Evolutionary conservation across 1,140 invertebrate genomes (phyloP), one percentile per base, ranked within the genome.

Genomic region (Planococcus citri): DNA sequence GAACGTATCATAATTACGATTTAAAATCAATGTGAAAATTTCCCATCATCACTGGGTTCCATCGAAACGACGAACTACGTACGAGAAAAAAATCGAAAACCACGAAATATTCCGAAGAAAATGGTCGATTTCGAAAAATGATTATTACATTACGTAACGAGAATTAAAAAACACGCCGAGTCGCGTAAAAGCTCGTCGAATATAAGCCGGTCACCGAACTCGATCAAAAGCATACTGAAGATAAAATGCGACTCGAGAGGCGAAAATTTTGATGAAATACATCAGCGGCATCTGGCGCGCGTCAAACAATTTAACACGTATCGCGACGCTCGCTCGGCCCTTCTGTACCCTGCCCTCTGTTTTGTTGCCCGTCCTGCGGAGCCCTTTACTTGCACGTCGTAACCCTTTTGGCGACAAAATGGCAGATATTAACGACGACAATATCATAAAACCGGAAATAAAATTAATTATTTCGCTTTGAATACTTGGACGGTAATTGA

Each of bases 361-460:
- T n/a, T n/a, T n/a, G n/a, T n/a, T n/a, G n/a, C n/a, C n/a, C n/a
- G n/a, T n/a, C 60, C 60, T 21, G 8, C 60, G 60, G 24, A 64
- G 10, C 25, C 60, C 21, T 64, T 64, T 21, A 4, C 60, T 4
- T 25, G 25, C 22, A 64, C 60, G 10, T 9, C 17, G 22, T 64
- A 4, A 64, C 60, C 60, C 21, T 64, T 64, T 27, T 24, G 60
- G 60, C 60, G 60, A 64, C 60, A 64, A 64, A 64, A 64, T 64
- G 60, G 60, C 60, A 64, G 60, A 24, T 64, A 64, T 64, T 64
- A 64, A 64, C 60, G 60, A 27, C 22, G 25, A 64, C 60, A 21
- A 64, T 64, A 64, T 64, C 60, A 64, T 64, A 64, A 64, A 64
- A 64, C 60, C 60, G 60, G 60, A 64, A 64, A 64, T 64, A 64